phyloP scores from a whole-genome alignment of 2,888 invertebrate species.

The Caenorhabditis sp. region DNA sequence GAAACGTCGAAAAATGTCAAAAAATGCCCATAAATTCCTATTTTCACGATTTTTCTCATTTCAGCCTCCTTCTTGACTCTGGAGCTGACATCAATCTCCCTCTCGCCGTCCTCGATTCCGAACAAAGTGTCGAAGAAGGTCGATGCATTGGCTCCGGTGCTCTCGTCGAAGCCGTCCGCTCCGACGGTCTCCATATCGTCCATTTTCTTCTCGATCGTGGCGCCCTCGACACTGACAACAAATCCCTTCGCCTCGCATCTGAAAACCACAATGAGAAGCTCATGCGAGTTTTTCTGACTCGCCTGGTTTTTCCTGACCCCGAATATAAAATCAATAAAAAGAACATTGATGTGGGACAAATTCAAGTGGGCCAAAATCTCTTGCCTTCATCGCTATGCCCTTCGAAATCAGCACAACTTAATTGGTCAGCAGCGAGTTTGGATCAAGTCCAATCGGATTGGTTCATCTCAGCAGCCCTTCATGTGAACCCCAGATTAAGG shows the following conservation, averaged over 20 bases:
- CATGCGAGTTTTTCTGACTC: conserved; percentile 56
- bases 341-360: conserved; percentile 79
- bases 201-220: conserved; percentile 82
- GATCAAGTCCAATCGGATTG: conserved; percentile 80
- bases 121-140: conserved; percentile 63
- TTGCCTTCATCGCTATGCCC: conserved; percentile 76
- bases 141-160: conserved; percentile 72
- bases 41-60: conserved; percentile 6
- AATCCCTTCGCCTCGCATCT: conserved; percentile 77
- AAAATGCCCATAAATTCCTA: too few species aligned
- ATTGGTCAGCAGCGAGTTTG: conserved; percentile 84
- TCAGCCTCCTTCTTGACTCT: conserved; percentile 76
- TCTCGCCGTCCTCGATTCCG: conserved; percentile 74
- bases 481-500: conserved; percentile 84
- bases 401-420: conserved; percentile 82
- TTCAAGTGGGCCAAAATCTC: conserved; percentile 56
- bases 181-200: conserved; percentile 79
- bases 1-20: too few species aligned
- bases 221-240: conserved; percentile 85
- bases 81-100: conserved; percentile 84
- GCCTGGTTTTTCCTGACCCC: conserved; percentile 78
- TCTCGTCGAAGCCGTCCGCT: conserved; percentile 79
- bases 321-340: conserved; percentile 92
- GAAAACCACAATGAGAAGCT: conserved; percentile 52
- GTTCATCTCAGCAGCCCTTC: conserved; percentile 81